Evolutionary conservation across 2,797 vertebrate species (phyloP).

Genomic region (Lacerta bilineata): DNA sequence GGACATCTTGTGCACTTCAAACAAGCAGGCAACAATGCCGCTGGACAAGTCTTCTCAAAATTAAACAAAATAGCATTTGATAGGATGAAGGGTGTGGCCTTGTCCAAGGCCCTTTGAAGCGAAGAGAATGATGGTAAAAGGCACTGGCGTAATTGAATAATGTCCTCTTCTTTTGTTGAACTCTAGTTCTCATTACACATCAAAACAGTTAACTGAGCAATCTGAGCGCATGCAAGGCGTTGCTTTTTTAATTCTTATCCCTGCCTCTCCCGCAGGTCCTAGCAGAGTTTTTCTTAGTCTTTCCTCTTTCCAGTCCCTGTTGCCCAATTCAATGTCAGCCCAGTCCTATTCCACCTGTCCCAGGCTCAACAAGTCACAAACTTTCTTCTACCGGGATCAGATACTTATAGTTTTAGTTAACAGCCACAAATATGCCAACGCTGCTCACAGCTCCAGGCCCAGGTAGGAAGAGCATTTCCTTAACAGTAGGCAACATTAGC

Average conservation of each 20-base stretch:
- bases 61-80: not conserved
- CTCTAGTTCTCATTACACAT: not conserved
- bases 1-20: not conserved
- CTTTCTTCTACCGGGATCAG: not conserved
- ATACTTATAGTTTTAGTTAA: not conserved
- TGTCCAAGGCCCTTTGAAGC: not conserved
- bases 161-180: not conserved
- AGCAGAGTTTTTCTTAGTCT: not conserved
- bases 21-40: not conserved
- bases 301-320: not conserved
- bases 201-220: not conserved
- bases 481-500: not conserved
- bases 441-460: not conserved
- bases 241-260: not conserved
- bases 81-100: not conserved
- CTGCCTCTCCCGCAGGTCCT: not conserved
- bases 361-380: not conserved
- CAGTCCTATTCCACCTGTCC: not conserved
- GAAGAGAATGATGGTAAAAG: not conserved
- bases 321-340: not conserved
- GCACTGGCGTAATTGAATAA: not conserved
- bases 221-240: not conserved
- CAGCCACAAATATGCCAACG: too few species aligned
- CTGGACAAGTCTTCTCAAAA: not conserved
- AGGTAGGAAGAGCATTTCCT: not conserved